These are phyloP conservation scores for Troides oblongomaculatus DNA, from an alignment of 2,888 invertebrate species.

Conservation along the genomic window DNA sequence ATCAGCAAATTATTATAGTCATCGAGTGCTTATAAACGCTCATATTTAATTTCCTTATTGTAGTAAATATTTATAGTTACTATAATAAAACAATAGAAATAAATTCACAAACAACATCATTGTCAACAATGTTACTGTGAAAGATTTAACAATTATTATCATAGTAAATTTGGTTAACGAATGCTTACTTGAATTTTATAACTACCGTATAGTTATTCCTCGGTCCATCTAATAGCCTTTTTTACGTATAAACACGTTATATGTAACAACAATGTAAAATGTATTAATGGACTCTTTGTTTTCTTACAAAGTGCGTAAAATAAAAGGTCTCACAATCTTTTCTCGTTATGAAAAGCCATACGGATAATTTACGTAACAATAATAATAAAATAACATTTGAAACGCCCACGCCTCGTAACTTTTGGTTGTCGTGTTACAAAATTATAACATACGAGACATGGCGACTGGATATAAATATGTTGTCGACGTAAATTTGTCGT, in stretches of 20 bases:
- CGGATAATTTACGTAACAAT: constrained; percentile 23
- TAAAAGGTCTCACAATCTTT: constrained; percentile 24
- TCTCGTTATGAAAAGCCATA: constrained; percentile 23
- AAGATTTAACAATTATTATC: constrained; percentile 48
- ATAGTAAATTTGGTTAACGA: constrained; percentile 52
- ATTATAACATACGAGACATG: constrained; percentile 27
- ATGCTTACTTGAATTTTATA: constrained; percentile 55
- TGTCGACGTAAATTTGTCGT: constrained; percentile 29
- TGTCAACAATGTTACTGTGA: constrained; percentile 23
- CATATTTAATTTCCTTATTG: background rate
- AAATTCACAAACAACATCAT: background rate
- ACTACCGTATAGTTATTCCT: constrained; percentile 33
- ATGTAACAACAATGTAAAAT: constrained; percentile 21
- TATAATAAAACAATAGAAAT: background rate
- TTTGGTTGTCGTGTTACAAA: constrained; percentile 26
- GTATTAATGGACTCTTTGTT: constrained; percentile 30
- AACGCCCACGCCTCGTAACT: constrained; percentile 22
- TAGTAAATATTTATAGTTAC: background rate
- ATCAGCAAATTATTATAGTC: background rate
- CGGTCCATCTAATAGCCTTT: background rate
- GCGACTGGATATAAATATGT: constrained; percentile 26
- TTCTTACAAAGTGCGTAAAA: constrained; percentile 24
- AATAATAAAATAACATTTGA: constrained; percentile 25
- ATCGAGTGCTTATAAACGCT: background rate
- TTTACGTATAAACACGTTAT: constrained; percentile 2